Evolutionary conservation across 1,140 invertebrate genomes (phyloP).

Genomic region (Zaprionus gabonicus): DNA sequence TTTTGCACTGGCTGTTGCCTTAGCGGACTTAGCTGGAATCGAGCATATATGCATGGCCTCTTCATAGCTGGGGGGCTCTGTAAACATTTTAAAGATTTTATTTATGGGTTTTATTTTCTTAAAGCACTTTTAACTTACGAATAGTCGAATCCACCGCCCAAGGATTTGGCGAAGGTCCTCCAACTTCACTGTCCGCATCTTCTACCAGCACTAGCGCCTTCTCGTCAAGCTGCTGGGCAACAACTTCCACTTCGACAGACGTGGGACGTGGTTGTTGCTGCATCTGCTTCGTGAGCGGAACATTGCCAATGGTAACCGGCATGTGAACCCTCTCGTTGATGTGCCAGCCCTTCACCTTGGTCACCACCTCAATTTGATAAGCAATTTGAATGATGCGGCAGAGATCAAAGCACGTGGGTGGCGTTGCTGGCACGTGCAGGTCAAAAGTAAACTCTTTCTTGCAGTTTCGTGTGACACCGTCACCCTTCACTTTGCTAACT

Average conservation of each 20-base stretch:
- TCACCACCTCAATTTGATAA: constrained; percentile 88
- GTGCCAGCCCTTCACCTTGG: constrained; percentile 83
- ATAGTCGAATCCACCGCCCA: constrained; percentile 59
- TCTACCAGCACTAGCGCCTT: constrained; percentile 54
- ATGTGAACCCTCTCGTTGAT: constrained; percentile 85
- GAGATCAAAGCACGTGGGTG: constrained; percentile 89
- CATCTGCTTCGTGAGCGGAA: constrained; percentile 80
- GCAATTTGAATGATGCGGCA: constrained; percentile 89
- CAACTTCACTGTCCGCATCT: not conserved
- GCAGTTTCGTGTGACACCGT: constrained; percentile 84
- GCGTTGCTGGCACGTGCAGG: constrained; percentile 88
- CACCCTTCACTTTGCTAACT: constrained; percentile 85
- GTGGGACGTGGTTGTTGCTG: constrained; percentile 39
- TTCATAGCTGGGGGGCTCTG: constrained; percentile 61
- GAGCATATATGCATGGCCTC: constrained; percentile 57
- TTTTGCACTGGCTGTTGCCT: not conserved
- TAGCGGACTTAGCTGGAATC: not conserved
- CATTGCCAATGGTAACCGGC: constrained; percentile 86
- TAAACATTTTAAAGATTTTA: not conserved
- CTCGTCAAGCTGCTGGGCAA: constrained; percentile 54
- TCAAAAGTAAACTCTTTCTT: constrained; percentile 66
- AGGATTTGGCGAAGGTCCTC: constrained; percentile 16
- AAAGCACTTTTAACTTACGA: constrained; percentile 19
- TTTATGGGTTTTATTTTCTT: not conserved
- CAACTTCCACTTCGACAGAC: constrained; percentile 35